Conservation (phyloP, 2,888 invertebrate genomes). For the Listrodromus nycthemerus region DNA sequence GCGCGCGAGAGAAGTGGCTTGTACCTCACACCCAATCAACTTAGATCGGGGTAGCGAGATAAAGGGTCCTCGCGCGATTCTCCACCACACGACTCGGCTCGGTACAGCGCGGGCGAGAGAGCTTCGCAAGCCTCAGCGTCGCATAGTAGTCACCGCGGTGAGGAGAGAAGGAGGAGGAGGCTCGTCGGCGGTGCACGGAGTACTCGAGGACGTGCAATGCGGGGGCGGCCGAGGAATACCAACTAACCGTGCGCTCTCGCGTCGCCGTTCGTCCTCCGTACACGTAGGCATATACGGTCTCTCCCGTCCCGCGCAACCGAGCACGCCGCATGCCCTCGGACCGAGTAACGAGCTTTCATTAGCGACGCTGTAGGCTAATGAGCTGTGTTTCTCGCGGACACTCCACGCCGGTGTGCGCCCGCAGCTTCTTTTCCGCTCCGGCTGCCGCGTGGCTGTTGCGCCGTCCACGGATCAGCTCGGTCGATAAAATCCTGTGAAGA, state of each 20-base stretch:
- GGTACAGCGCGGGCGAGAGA: constrained; percentile 25
- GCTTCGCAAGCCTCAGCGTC: constrained; percentile 44
- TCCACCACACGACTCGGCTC: constrained; percentile 59
- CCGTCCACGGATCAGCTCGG: not conserved
- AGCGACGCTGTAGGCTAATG: constrained; percentile 84
- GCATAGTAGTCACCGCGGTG: constrained; percentile 49
- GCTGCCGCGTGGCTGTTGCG: not conserved
- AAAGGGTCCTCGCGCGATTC: constrained; percentile 70
- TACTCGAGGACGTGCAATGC: constrained; percentile 53
- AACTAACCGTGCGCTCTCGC: constrained; percentile 60
- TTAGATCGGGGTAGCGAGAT: constrained; percentile 81
- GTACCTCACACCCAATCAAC: constrained; percentile 84
- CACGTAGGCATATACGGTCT: constrained; percentile 24
- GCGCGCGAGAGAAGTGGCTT: constrained; percentile 81
- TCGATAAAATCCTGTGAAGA: not conserved
- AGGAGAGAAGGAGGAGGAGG: not conserved
- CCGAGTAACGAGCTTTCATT: constrained; percentile 84
- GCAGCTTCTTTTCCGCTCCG: constrained; percentile 35
- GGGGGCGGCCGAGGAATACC: constrained; percentile 66
- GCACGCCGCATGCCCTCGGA: constrained; percentile 59
- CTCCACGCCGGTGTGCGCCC: constrained; percentile 16
- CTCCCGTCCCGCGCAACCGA: constrained; percentile 29
- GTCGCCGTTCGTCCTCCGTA: constrained; percentile 28
- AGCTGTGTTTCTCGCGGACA: constrained; percentile 78
- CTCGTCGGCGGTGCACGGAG: constrained; percentile 34